Evolutionary conservation across 2,888 invertebrate species (phyloP).

Genomic region (Gibbula magus): DNA sequence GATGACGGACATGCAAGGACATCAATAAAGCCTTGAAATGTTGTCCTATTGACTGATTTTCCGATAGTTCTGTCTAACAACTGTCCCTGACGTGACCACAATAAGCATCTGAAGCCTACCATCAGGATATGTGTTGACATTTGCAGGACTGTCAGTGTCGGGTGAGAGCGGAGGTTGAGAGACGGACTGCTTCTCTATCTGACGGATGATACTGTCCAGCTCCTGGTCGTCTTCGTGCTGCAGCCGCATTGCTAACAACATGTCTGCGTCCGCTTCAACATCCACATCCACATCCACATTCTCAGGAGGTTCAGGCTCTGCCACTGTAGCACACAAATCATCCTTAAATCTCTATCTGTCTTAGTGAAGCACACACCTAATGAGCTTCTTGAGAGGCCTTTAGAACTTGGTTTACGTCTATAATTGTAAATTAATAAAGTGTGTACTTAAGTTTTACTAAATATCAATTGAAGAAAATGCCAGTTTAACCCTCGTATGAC

Average conservation of each 20-base stretch:
- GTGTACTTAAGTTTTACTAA: too few species aligned
- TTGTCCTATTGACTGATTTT: background rate
- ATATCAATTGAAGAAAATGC: too few species aligned
- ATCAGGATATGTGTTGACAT: conserved; percentile 38
- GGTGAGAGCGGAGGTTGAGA: background rate
- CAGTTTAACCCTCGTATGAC: too few species aligned
- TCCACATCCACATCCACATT: background rate
- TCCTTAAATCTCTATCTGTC: background rate
- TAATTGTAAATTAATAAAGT: too few species aligned
- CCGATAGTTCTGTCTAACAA: too few species aligned
- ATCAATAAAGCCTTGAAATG: too few species aligned
- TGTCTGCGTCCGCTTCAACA: conserved; percentile 42
- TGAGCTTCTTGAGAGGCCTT: too few species aligned
- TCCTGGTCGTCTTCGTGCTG: conserved; percentile 41
- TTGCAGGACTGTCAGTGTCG: background rate
- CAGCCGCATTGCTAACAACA: conserved; percentile 53
- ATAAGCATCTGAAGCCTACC: conserved; percentile 22
- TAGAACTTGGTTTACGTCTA: too few species aligned
- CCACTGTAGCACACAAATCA: background rate
- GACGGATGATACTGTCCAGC: conserved; percentile 37
- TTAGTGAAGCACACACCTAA: too few species aligned
- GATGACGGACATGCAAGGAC: too few species aligned
- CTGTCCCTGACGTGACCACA: too few species aligned
- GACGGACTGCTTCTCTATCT: conserved; percentile 38
- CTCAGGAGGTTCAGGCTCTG: background rate